Evolutionary conservation across 2,113 vertebrate genomes (phyloP), one percentile per base, ranked within the genome.

Genomic region (Passerina amoena): DNA sequence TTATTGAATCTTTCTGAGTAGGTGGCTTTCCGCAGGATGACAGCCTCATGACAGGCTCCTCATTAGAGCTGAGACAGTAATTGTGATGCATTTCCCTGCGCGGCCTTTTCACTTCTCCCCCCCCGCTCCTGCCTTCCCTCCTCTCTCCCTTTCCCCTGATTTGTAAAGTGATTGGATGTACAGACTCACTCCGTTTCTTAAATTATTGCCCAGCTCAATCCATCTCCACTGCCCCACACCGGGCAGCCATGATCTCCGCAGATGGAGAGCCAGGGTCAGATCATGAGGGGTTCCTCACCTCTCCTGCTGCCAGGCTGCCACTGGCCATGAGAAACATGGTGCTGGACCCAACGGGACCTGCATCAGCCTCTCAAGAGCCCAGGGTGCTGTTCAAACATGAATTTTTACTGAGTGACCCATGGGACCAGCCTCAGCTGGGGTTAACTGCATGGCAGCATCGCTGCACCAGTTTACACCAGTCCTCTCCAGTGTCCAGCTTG

Each of bases 81-180:
- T 98, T 98, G 98, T 98, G 97, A 97, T 97, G 97, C 97, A 97
- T 98, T 97, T 97, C 97, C 96, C 97, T 97, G 97, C 57, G 28
- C 96, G 96, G 97, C 97, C 97, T 98, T 97, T 97, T 96, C 95
- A 94, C 95, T 97, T 94, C 94, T 94, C 78, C 89, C 92, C 90
- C 90, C 96, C 96, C 91, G 2, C 82, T 31, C 33, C 86, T 53
- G 86, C 94, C 83, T 95, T 95, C 97, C 92, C 96, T 97, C 91
- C 93, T 94, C 96, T 97, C 95, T 97, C 96, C 96, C 95, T 95
- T 96, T 97, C 93, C 95, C 87, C 96, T 97, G 94, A 97, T 97
- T 97, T 98, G 97, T 97, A 97, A 98, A 98, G 97, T 97, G 97
- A 98, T 98, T 97, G 97, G 96, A 97, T 97, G 97, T 97, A 97